Base-by-base conservation (phyloP, 2,113 vertebrate genomes). In the Sebastes fasciatus region DNA sequence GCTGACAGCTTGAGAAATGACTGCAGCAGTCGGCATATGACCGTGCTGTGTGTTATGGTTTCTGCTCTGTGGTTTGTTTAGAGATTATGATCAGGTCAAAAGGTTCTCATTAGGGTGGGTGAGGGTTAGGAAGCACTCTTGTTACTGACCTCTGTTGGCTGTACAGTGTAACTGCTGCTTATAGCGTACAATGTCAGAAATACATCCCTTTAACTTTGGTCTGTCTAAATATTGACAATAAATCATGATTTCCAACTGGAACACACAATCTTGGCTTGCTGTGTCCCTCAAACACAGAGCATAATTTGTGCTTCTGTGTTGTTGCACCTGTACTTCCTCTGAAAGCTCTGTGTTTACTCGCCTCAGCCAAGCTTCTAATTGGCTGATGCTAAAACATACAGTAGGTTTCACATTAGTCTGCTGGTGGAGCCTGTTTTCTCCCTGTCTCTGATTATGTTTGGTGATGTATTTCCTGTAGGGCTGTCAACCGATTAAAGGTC, bases 71-170 rank as follows among this genome's bases (percentile, higher is more conserved):
- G 72, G 51, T 61, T 72, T 68, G 52, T 79, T 43, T 12, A 55
- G 34, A 74, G 62, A 77, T 77, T 81, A 80, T 58, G 26, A 83
- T 83, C 52, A 52, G 70, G 72, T 83, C 71, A 72, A 48, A 71
- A 21, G 64, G 5, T 54, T 86, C 66, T 43, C 52, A n/a, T 60
- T 60, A 48, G 2, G 26, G 10, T 58, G 21, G 55, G 54, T 12
- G 6, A 46, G n/a, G 46, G 68, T 51, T 16, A 3, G 26, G 23
- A 11, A 10, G 26, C 11, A 6, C 42, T 74, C 21, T 23, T 23
- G 9, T 48, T 40, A 23, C 58, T 80, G 77, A 43, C 62, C 51
- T 54, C 80, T 81, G 70, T 16, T 83, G 84, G 21, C 77, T 21
- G 26, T 6, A 5, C 13, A 34, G 19, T 23, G 42, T 72, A 55